These are phyloP conservation scores for Hypena proboscidalis DNA, from an alignment of 2,888 invertebrate genomes.

Conservation along the genomic window DNA sequence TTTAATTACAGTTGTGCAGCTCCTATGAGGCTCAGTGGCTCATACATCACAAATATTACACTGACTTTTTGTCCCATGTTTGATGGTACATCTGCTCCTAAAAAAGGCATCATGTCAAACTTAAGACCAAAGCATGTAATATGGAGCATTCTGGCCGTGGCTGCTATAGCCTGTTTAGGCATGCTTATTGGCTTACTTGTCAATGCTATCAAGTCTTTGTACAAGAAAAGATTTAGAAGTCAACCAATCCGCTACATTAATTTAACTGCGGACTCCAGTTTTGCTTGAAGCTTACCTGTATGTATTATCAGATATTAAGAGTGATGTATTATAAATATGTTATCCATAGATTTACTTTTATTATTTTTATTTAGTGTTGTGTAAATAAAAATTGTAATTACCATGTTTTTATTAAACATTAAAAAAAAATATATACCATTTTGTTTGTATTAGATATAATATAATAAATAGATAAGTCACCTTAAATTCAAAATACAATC, in stretches of 20 bases:
- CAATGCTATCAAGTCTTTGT: conserved; percentile 66
- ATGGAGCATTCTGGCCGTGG: conserved; percentile 77
- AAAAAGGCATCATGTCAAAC: conserved; percentile 56
- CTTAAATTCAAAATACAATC: no score
- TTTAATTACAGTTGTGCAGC: conserved; percentile 72
- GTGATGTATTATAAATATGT: conserved; percentile 25
- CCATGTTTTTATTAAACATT: no score
- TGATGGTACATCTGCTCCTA: conserved; percentile 61
- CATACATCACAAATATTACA: conserved; percentile 72
- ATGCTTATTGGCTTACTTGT: conserved; percentile 71
- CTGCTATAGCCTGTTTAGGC: conserved; percentile 65
- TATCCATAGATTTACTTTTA: conserved; percentile 26
- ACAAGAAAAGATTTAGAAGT: conserved; percentile 63
- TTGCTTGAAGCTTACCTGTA: conserved; percentile 59
- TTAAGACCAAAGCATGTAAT: conserved; percentile 74
- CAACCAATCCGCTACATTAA: conserved; percentile 74
- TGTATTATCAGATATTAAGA: conserved; percentile 19
- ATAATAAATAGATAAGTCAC: no score
- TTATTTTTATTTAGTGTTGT: conserved; percentile 42
- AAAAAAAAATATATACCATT: no score
- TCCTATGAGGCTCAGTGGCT: conserved; percentile 73
- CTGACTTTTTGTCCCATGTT: conserved; percentile 71
- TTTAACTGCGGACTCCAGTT: conserved; percentile 65
- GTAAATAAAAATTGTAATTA: conserved; percentile 47
- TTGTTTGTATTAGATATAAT: no score